Percentiles rank a stretch among this genome's conserved stretches.
phyloP scores from a whole-genome alignment of 2,113 vertebrate genomes.

The Cynoglossus semilaevis region DNA sequence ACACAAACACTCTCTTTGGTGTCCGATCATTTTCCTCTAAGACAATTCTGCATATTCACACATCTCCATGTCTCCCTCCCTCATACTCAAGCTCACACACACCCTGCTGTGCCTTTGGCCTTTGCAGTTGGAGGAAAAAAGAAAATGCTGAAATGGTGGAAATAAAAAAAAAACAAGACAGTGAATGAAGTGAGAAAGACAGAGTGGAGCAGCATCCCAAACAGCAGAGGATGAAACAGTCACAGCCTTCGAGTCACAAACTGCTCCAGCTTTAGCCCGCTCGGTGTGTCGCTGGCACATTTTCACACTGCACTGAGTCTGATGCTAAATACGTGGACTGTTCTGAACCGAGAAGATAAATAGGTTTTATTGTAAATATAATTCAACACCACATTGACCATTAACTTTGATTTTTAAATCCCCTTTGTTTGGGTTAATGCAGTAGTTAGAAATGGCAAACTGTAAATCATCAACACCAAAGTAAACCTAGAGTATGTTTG shows the following conservation, averaged over 20 bases:
- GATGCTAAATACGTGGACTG: conserved; percentile 14
- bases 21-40: conserved; percentile 49
- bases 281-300: conserved; percentile 5
- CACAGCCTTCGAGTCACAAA: conserved; percentile 15
- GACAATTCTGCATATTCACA: conserved; percentile 59
- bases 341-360: not conserved
- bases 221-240: conserved; percentile 29
- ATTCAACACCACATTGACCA: not conserved
- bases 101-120: conserved; percentile 40
- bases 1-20: conserved; percentile 35
- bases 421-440: no score
- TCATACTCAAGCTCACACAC: not conserved
- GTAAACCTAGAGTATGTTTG: not conserved
- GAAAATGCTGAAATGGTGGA: conserved; percentile 60
- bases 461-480: no score
- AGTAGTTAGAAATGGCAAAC: no score
- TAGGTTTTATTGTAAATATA: not conserved
- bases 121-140: conserved; percentile 28
- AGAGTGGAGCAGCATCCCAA: conserved; percentile 45
- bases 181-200: conserved; percentile 32
- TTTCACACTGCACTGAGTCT: conserved; percentile 7
- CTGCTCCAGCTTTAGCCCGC: conserved; percentile 3
- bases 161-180: conserved; percentile 44
- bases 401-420: not conserved
- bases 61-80: conserved; percentile 20